Evolutionary conservation across 2,113 vertebrate genomes (phyloP).

Genomic region (Cynocephalus volans): DNA sequence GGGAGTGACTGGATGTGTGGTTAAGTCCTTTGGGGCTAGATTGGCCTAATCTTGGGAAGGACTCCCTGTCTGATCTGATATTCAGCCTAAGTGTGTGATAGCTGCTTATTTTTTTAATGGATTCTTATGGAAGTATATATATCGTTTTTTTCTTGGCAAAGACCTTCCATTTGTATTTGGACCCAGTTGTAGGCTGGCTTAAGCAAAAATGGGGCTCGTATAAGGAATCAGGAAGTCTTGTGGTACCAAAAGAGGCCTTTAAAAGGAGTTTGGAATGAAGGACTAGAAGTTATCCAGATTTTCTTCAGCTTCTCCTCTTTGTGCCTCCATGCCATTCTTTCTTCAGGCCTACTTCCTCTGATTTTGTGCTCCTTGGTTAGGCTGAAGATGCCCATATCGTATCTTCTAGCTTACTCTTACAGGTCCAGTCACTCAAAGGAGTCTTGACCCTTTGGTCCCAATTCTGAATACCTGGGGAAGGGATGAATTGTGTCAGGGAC

Average conservation of each 20-base stretch:
- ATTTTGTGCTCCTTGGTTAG: not conserved
- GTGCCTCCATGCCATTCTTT: not conserved
- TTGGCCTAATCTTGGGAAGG: not conserved
- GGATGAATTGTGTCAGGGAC: not conserved
- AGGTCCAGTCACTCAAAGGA: not conserved
- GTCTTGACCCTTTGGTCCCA: not conserved
- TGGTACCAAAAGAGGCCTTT: not conserved
- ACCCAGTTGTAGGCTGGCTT: slow-evolving; percentile 40
- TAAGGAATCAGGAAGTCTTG: slow-evolving; percentile 27
- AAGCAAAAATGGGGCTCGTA: not conserved
- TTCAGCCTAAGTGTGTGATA: not conserved
- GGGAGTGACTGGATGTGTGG: not conserved
- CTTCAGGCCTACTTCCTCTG: not conserved
- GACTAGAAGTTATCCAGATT: not conserved
- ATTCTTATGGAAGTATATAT: not conserved
- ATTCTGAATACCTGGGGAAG: slow-evolving; percentile 35
- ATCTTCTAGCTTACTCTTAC: not conserved
- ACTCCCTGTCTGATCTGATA: not conserved
- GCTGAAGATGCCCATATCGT: not conserved
- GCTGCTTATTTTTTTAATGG: not conserved
- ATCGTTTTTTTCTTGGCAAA: not conserved
- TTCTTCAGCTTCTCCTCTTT: not conserved
- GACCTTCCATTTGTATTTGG: slow-evolving; percentile 38
- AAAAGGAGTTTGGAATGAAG: not conserved
- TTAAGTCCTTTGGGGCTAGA: not conserved